Conservation (phyloP, 2,113 vertebrate species). For the Gorsachius goisagi region DNA sequence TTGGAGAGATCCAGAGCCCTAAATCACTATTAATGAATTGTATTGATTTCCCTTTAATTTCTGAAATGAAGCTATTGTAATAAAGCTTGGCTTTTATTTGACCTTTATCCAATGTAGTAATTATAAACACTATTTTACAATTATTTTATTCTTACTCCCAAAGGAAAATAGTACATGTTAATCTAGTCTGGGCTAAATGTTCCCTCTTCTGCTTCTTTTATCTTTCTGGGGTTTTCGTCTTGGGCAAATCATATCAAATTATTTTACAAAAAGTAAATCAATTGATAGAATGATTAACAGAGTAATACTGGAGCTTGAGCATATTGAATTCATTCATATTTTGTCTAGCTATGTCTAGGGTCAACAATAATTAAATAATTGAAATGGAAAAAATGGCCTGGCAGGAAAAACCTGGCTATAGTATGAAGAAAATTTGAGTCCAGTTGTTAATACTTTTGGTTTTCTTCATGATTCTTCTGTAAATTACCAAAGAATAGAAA, state of each 20-base stretch:
- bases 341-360: background rate
- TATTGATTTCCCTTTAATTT: conserved; percentile 56
- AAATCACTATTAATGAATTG: conserved; percentile 38
- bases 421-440: background rate
- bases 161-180: background rate
- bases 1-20: conserved; percentile 12
- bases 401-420: background rate
- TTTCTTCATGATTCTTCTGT: background rate
- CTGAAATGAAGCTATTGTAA: conserved; percentile 38
- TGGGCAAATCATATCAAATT: background rate
- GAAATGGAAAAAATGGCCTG: background rate
- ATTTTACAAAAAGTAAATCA: background rate
- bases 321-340: background rate
- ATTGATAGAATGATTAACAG: background rate
- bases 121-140: conserved; percentile 32
- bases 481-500: background rate
- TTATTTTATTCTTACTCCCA: conserved; percentile 25
- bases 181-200: background rate
- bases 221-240: background rate
- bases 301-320: background rate
- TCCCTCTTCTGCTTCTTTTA: background rate
- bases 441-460: background rate
- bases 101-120: conserved; percentile 16
- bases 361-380: background rate
- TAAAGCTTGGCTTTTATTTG: conserved; percentile 38